Evolutionary conservation across 2,888 invertebrate genomes (phyloP), one percentile per base, ranked within the genome.

Genomic region (Willowsia nigromaculata): DNA sequence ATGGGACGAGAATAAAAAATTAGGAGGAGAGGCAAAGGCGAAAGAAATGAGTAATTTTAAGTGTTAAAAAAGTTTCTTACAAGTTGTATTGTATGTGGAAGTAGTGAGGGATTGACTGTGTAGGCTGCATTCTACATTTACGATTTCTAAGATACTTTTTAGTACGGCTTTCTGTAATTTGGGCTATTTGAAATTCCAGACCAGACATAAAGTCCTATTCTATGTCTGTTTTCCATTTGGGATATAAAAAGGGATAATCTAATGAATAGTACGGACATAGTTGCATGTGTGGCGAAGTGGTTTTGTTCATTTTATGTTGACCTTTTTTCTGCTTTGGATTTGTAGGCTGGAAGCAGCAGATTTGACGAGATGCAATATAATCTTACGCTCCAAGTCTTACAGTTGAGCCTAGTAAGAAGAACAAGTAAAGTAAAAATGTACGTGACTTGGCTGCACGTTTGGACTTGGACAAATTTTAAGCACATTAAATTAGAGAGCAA

Each of bases 1-100:
- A 68, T 68, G 30, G 74, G 40, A 47, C 15, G 22, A 15, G n/a
- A 15, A 1, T 6, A 68, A 65, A 30, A 65, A 65, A 18, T 27
- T n/a, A n/a, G n/a, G n/a, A n/a, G n/a, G n/a, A n/a, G n/a, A 30
- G 40, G 1, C 37, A 47, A 27, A 76, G 27, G 27, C 13, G 13
- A 47, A 76, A 65, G 62, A 65, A 25, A 76, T 53, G 76, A 53
- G 76, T 76, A 53, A 53, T 53, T 76, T 76, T 53, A 76, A 76
- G 27, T 30, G 76, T 9, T 53, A 47, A 74, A 74, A 74, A 22
- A 9, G 3, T 18, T 22, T 43, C 13, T 43, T 43, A 43, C 18
- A 18, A 18, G 18, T 3, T 11, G 15, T 50, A 15, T 50, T 3
- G 7, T 50, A 9, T 13, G 47, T 3, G 3, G 3, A 15, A 50